Percentiles rank a stretch among this genome's conserved stretches.
Evolutionary conservation across 2,888 invertebrate species (phyloP).

Genomic region (Acrobasis suavella): DNA sequence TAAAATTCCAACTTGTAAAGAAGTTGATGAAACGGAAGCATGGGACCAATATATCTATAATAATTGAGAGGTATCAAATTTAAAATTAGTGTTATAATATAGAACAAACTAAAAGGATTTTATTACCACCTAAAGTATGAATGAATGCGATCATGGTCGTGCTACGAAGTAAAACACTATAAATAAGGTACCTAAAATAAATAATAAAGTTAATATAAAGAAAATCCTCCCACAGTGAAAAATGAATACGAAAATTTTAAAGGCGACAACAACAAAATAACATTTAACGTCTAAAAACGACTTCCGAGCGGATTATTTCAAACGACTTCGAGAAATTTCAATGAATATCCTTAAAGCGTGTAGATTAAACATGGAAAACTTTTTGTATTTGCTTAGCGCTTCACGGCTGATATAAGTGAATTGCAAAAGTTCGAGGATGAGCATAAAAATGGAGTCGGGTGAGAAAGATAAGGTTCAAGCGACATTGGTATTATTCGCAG

Average conservation of each 20-base stretch:
- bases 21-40: no score
- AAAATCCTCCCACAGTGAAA: neutral
- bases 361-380: constrained; percentile 77
- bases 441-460: constrained; percentile 74
- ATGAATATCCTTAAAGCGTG: constrained; percentile 77
- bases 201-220: no score
- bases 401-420: constrained; percentile 81
- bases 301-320: constrained; percentile 71
- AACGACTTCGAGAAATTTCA: constrained; percentile 72
- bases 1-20: no score
- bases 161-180: no score
- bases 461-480: constrained; percentile 45
- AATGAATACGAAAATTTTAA: neutral
- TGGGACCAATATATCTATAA: no score
- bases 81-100: no score
- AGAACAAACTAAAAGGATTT: no score
- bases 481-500: neutral
- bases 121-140: no score
- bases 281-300: constrained; percentile 56
- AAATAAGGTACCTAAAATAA: no score
- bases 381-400: constrained; percentile 80
- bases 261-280: constrained; percentile 30
- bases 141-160: no score
- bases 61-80: no score
- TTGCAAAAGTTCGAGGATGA: constrained; percentile 81